Evolutionary conservation across 37 sponge, comb jelly and placozoan genomes (phyloP).

Genomic region (Mnemiopsis leidyi): DNA sequence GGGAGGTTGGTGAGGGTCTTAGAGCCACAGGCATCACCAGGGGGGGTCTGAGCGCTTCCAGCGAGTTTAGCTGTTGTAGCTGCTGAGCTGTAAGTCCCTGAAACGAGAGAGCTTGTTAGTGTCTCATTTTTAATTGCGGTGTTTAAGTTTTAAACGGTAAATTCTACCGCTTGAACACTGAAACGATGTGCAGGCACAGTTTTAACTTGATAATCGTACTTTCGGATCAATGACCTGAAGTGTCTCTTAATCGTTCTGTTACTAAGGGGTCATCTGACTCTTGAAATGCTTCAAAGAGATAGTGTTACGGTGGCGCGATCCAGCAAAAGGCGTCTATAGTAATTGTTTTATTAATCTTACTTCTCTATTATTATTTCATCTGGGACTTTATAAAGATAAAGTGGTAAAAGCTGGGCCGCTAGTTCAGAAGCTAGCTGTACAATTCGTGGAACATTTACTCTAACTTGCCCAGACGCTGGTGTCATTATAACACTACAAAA

Average conservation of each 20-base stretch:
- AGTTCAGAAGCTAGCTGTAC: background rate
- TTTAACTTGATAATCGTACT: background rate
- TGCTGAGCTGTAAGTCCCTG: constrained; percentile 59
- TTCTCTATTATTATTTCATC: constrained; percentile 40
- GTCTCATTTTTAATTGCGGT: background rate
- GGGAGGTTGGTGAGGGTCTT: constrained; percentile 49
- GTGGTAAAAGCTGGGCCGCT: constrained; percentile 21
- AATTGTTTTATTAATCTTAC: constrained; percentile 59
- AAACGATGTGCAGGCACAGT: background rate
- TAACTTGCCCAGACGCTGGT: constrained; percentile 3
- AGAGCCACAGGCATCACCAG: constrained; percentile 62
- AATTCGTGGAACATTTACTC: constrained; percentile 33
- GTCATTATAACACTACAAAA: constrained; percentile 21
- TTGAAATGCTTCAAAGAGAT: background rate
- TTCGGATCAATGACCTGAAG: background rate
- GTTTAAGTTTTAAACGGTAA: background rate
- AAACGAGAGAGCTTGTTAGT: background rate
- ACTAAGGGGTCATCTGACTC: constrained; percentile 8
- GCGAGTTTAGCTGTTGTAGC: constrained; percentile 36
- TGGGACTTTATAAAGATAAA: constrained; percentile 55
- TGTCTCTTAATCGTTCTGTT: background rate
- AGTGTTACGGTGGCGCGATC: background rate
- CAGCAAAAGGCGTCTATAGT: constrained; percentile 56
- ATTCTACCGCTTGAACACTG: background rate
- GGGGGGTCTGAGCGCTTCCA: constrained; percentile 13